Evolutionary conservation across 2,797 vertebrate genomes (phyloP).

Genomic region (Acanthiza pusilla): DNA sequence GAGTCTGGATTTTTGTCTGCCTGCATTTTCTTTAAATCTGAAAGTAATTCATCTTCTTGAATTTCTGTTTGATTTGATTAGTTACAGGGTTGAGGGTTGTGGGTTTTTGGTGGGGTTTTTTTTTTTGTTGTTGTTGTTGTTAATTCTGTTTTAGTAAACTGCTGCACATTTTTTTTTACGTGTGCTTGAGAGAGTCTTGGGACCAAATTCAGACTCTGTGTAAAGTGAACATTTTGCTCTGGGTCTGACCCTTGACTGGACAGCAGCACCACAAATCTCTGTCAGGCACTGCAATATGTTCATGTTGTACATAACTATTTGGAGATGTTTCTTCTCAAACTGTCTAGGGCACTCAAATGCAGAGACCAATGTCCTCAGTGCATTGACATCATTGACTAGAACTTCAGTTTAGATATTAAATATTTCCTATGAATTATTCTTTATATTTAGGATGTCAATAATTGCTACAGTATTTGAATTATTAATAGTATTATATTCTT

Average conservation of each 20-base stretch:
- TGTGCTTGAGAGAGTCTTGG: not conserved
- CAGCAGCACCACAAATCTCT: not conserved
- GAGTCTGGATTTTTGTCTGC: not conserved
- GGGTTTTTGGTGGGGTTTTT: fast-evolving
- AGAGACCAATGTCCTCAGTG: not conserved
- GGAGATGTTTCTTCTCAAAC: not conserved
- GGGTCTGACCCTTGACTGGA: not conserved
- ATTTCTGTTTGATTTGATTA: slow-evolving; percentile 22
- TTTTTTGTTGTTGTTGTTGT: too few species aligned
- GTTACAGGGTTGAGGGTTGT: not conserved
- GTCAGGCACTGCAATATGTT: not conserved
- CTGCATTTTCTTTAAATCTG: not conserved
- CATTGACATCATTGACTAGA: not conserved
- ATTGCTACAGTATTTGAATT: not conserved
- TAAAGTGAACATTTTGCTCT: not conserved
- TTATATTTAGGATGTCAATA: not conserved
- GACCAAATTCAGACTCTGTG: not conserved
- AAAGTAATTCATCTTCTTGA: slow-evolving; percentile 10
- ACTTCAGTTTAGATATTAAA: not conserved
- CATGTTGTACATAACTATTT: not conserved
- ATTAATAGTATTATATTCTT: not conserved
- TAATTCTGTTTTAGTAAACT: not conserved
- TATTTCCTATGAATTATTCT: not conserved
- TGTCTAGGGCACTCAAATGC: not conserved
- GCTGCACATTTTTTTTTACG: not conserved